A percentile compares a stretch with the other conserved stretches of the same genome.
Conservation (phyloP, 1,140 invertebrate genomes). For the Cotesia chilonis region DNA sequence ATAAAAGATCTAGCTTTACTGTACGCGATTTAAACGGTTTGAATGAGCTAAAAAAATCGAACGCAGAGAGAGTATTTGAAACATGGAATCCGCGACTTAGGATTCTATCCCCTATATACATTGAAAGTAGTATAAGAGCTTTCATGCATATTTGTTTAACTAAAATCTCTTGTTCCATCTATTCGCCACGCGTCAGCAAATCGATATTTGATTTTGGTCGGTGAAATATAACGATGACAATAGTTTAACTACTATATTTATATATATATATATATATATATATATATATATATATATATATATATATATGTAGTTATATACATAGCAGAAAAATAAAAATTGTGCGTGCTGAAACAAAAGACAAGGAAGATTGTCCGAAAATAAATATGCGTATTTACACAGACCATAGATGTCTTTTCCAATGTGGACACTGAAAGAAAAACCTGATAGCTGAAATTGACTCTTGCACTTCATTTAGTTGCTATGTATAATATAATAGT, state of each 20-base stretch:
- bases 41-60: slow-evolving; percentile 6
- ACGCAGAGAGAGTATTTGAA: slow-evolving; percentile 23
- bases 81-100: slow-evolving; percentile 37
- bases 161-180: slow-evolving; percentile 42
- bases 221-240: neutral
- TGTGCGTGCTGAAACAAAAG: slow-evolving; percentile 25
- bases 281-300: too few species aligned
- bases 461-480: slow-evolving; percentile 10
- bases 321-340: neutral
- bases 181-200: slow-evolving; percentile 41
- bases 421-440: slow-evolving; percentile 46
- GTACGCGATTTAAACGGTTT: slow-evolving; percentile 3
- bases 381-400: slow-evolving; percentile 37
- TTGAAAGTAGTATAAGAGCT: slow-evolving; percentile 27
- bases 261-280: neutral
- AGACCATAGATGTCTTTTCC: slow-evolving; percentile 25
- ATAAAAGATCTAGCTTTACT: slow-evolving; percentile 1
- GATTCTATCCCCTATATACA: neutral
- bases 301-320: neutral
- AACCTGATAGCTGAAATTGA: slow-evolving; percentile 34
- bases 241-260: neutral
- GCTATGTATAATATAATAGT: neutral
- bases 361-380: slow-evolving; percentile 27
- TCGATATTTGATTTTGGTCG: slow-evolving; percentile 35
- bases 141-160: slow-evolving; percentile 41